These are phyloP conservation scores for Drosophila aldrichi DNA, from an alignment of 2,888 invertebrate species.

Conservation along the genomic window DNA sequence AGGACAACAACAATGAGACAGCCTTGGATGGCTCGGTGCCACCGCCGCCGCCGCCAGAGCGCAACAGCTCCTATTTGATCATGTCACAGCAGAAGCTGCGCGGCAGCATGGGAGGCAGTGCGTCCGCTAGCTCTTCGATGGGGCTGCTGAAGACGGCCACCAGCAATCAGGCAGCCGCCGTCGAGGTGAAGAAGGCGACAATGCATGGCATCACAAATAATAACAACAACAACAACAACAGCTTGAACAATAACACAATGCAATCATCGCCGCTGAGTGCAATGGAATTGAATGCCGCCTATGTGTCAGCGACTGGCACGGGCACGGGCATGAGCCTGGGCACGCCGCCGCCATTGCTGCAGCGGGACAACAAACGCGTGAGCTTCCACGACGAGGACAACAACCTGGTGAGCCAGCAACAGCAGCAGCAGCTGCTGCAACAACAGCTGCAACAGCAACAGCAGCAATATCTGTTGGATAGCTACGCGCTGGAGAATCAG, in stretches of 20 bases:
- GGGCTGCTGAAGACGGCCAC: slow-evolving; percentile 81
- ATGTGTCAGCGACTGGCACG: slow-evolving; percentile 65
- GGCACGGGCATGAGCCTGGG: slow-evolving; percentile 50
- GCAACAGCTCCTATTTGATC: slow-evolving; percentile 94
- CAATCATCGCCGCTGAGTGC: slow-evolving; percentile 64
- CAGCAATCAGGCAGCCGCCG: slow-evolving; percentile 73
- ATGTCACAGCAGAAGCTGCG: slow-evolving; percentile 88
- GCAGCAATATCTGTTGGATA: slow-evolving; percentile 66
- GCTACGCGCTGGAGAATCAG: slow-evolving; percentile 62
- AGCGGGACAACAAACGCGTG: slow-evolving; percentile 88
- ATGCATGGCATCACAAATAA: slow-evolving; percentile 45
- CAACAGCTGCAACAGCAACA: slow-evolving; percentile 46
- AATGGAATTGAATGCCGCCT: slow-evolving; percentile 74
- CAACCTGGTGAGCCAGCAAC: slow-evolving; percentile 68
- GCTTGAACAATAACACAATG: slow-evolving; percentile 58
- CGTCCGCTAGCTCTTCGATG: slow-evolving; percentile 57
- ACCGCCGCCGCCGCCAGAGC: slow-evolving; percentile 93
- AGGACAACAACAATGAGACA: slow-evolving; percentile 69
- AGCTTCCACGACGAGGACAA: slow-evolving; percentile 90
- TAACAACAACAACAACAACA: slow-evolving; percentile 62
- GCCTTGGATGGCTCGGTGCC: slow-evolving; percentile 61
- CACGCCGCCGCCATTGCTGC: slow-evolving; percentile 64
- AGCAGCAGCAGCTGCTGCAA: slow-evolving; percentile 25
- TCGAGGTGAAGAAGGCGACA: slow-evolving; percentile 68
- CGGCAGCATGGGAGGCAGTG: slow-evolving; percentile 42